Percentiles rank a stretch among this genome's conserved stretches.
These are phyloP conservation scores for Heterochromis multidens DNA, from an alignment of 2,113 vertebrate genomes.

Conservation along the genomic window DNA sequence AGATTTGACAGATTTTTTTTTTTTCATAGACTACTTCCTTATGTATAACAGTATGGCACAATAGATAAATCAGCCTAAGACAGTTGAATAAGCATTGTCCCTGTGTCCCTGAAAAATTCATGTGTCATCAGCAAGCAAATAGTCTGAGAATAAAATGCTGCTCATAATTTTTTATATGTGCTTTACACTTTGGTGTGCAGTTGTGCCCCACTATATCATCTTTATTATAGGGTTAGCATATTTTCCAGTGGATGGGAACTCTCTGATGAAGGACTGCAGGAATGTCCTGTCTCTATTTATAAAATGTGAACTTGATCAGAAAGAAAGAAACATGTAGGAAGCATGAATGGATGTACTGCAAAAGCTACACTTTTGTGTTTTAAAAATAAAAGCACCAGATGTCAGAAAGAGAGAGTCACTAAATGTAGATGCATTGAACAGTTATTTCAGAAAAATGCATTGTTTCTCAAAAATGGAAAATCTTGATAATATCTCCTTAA, in stretches of 20 bases:
- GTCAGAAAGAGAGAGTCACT: not conserved
- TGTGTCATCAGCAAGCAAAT: slow-evolving; percentile 4
- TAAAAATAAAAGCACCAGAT: not conserved
- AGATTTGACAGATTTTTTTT: not conserved
- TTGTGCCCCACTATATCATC: not conserved
- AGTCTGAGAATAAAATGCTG: not conserved
- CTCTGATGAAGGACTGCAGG: not conserved
- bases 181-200: not conserved
- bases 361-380: not conserved
- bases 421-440: not conserved
- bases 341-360: not conserved
- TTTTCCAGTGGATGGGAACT: not conserved
- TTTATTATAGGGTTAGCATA: not conserved
- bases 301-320: not conserved
- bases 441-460: not conserved
- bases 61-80: slow-evolving; percentile 4
- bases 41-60: not conserved
- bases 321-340: not conserved
- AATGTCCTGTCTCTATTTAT: not conserved
- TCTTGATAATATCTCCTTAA: not conserved
- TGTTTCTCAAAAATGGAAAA: not conserved
- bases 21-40: not conserved
- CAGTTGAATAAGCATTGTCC: not conserved
- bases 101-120: not conserved
- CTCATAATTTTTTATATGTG: not conserved